Evolutionary conservation across 2,888 invertebrate genomes (phyloP).

Genomic region (Machimus atricapillus): DNA sequence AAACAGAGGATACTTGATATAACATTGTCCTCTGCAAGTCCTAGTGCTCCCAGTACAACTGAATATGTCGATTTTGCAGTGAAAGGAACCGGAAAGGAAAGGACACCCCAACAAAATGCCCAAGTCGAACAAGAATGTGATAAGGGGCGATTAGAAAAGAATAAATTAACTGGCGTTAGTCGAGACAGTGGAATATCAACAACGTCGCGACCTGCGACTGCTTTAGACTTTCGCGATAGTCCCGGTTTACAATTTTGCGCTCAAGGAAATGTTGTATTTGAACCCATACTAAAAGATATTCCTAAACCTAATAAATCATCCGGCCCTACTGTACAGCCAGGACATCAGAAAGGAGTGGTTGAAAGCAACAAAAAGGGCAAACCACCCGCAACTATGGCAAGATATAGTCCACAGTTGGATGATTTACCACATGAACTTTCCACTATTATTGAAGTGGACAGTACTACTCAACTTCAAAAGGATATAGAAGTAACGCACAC

Average conservation of each 20-base stretch:
- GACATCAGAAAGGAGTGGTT: neutral
- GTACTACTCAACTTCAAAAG: slow-evolving; percentile 56
- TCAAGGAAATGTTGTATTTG: slow-evolving; percentile 48
- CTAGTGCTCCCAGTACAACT: slow-evolving; percentile 58
- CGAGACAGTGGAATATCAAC: slow-evolving; percentile 60
- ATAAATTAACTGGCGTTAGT: slow-evolving; percentile 56
- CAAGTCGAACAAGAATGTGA: slow-evolving; percentile 44
- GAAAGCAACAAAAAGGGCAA: slow-evolving; percentile 51
- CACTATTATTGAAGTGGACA: slow-evolving; percentile 74
- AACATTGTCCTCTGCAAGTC: slow-evolving; percentile 58
- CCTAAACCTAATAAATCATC: slow-evolving; percentile 53
- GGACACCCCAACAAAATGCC: neutral
- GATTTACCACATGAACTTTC: slow-evolving; percentile 68
- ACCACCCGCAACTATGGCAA: slow-evolving; percentile 55
- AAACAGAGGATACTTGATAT: slow-evolving; percentile 64
- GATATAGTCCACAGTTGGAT: slow-evolving; percentile 59
- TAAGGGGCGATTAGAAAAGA: slow-evolving; percentile 51
- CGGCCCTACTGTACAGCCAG: neutral
- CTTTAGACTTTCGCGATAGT: slow-evolving; percentile 52
- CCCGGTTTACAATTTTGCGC: slow-evolving; percentile 34
- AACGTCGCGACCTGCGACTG: slow-evolving; percentile 59
- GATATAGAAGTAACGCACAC: neutral
- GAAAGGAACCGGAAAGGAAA: slow-evolving; percentile 41
- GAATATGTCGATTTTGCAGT: slow-evolving; percentile 59
- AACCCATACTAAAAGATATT: slow-evolving; percentile 58